phyloP scores from a whole-genome alignment of 2,888 invertebrate species.

The Brachylomia viminalis region DNA sequence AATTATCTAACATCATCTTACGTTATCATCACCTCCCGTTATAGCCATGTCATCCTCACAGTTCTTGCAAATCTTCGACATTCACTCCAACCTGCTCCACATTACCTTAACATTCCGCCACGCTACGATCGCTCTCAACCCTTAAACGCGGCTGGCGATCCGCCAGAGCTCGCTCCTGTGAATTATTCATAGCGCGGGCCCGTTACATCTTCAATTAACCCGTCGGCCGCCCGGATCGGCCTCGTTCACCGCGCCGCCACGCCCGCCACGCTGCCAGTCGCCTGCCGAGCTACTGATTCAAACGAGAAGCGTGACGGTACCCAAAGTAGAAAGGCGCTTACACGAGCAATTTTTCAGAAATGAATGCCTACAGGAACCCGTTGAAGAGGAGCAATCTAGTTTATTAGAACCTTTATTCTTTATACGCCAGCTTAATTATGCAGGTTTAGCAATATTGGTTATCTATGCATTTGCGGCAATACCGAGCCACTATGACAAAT shows the following conservation, averaged over 20 bases:
- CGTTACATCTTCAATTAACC: constrained; percentile 75
- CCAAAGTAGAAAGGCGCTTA: background rate
- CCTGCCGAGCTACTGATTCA: constrained; percentile 45
- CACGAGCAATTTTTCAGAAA: background rate
- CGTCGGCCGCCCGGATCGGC: constrained; percentile 59
- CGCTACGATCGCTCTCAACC: constrained; percentile 60
- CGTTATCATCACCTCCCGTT: background rate
- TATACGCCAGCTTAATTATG: background rate
- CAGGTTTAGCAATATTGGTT: background rate
- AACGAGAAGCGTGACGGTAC: constrained; percentile 52
- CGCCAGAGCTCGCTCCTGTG: constrained; percentile 64
- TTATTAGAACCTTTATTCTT: background rate
- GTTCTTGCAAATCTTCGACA: background rate
- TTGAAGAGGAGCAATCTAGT: too few species aligned
- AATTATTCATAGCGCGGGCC: constrained; percentile 73
- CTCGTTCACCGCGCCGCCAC: constrained; percentile 49
- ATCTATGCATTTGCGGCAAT: background rate
- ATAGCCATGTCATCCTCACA: background rate
- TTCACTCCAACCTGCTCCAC: constrained; percentile 31
- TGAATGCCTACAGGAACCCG: background rate
- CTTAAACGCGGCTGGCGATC: constrained; percentile 63
- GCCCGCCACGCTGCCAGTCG: constrained; percentile 19
- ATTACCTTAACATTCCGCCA: constrained; percentile 55
- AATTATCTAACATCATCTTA: background rate
- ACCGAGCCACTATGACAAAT: background rate